Percentiles rank a stretch among this genome's conserved stretches.
Conservation (phyloP, 2,888 invertebrate species). For the Cinara cedri region DNA sequence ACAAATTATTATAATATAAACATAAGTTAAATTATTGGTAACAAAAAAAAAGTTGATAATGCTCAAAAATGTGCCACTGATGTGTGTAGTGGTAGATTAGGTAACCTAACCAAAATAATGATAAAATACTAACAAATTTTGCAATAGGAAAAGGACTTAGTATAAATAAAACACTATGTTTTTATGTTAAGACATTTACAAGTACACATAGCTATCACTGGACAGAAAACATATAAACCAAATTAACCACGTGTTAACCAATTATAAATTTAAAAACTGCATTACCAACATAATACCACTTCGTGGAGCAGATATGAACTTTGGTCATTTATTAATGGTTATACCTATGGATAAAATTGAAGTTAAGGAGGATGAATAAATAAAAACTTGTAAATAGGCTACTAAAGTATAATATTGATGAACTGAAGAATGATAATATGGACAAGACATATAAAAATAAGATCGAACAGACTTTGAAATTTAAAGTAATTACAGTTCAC, state of each 20-base stretch:
- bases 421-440: conserved; percentile 4
- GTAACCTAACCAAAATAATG: too few relatives aligned
- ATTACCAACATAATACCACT: not conserved
- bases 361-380: not conserved
- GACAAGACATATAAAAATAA: conserved; percentile 6
- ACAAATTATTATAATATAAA: too few relatives aligned
- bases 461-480: conserved; percentile 9
- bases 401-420: conserved; percentile 4
- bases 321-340: conserved; percentile 21
- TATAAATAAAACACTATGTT: not conserved
- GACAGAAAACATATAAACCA: not conserved
- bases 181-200: not conserved
- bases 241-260: not conserved
- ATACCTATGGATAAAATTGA: conserved; percentile 11
- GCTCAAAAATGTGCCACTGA: too few relatives aligned
- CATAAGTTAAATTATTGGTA: too few relatives aligned
- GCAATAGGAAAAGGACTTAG: not conserved
- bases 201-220: not conserved
- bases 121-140: not conserved
- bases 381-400: not conserved
- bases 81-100: too few relatives aligned
- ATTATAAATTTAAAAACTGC: not conserved
- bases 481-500: not conserved
- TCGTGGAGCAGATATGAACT: not conserved
- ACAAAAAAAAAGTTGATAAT: too few relatives aligned